A percentile compares a stretch with the other conserved stretches of the same genome.
These are phyloP conservation scores for Drosophila koepferae DNA, from an alignment of 2,888 invertebrate species.

Conservation along the genomic window DNA sequence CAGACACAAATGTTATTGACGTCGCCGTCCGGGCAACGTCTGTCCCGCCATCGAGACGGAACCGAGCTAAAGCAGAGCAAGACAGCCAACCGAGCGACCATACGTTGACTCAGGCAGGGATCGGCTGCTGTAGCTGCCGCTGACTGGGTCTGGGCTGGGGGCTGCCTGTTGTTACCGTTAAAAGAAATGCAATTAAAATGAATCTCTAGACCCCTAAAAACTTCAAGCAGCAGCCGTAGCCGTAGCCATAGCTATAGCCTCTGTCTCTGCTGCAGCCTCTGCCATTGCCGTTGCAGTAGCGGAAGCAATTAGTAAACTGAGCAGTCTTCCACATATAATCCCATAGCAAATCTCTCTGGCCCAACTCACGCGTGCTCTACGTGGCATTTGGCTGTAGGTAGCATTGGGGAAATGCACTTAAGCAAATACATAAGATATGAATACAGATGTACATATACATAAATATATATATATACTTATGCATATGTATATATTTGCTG, in stretches of 20 bases:
- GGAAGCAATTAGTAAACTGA: conserved; percentile 84
- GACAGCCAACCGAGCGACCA: conserved; percentile 13
- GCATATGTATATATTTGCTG: conserved; percentile 14
- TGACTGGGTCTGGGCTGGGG: conserved; percentile 21
- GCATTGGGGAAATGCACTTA: conserved; percentile 49
- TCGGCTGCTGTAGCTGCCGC: conserved; percentile 5
- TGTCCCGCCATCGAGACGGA: conserved; percentile 44
- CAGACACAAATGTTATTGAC: conserved; percentile 77
- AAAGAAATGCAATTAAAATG: conserved; percentile 81
- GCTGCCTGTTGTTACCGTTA: conserved; percentile 71
- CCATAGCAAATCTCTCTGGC: conserved; percentile 68
- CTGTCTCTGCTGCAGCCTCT: conserved; percentile 6
- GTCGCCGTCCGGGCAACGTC: conserved; percentile 61
- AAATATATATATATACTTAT: not conserved
- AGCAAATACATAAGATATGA: conserved; percentile 45
- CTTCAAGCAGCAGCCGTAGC: conserved; percentile 44
- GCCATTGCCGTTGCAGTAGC: conserved; percentile 57
- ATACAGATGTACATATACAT: not conserved
- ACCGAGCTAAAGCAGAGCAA: conserved; percentile 25
- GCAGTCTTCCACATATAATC: conserved; percentile 70
- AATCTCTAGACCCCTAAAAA: conserved; percentile 77
- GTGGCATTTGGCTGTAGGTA: conserved; percentile 57
- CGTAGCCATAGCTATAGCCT: not conserved
- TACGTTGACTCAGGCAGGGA: conserved; percentile 41
- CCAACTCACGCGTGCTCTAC: conserved; percentile 73